Evolutionary conservation across 1,140 invertebrate genomes (phyloP), one percentile per base, ranked within the genome.

Genomic region (Papilio polyxenes): DNA sequence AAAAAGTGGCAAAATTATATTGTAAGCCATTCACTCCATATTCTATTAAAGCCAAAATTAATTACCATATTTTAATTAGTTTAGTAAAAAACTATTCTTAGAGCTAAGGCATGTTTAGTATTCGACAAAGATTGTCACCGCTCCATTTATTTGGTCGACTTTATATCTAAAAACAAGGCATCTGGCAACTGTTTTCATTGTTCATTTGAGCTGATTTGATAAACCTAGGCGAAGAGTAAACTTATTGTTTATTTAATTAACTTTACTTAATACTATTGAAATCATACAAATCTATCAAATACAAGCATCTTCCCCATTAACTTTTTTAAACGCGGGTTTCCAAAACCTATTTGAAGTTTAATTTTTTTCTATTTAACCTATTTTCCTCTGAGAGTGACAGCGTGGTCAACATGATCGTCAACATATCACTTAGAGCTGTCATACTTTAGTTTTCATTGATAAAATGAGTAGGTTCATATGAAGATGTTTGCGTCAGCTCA

Each of bases 401-500:
- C 31, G 40, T 7, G 5, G 17, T 17, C 11, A 69, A 23, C 11
- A 9, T 7, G 0, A 69, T 31, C 11, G 23, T 37, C 23, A 72
- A 23, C 13, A 72, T 15, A 13, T 72, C 3, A 37, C 23, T 40
- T 37, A 37, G 23, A 40, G 31, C 31, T 72, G 65, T 72, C 31
- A 72, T 40, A 40, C 7, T 72, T 40, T 37, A 40, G 11, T 72
- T 72, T 72, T 72, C 65, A 72, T 72, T 72, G 31, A 72, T 72
- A 72, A 72, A 77, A 77, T 31, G 75, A 23, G 15, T 17, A 20
- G 40, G 5, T 56, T 20, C 75, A 77, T 44, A 37, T 79, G 59
- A 48, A 79, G 17, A 37, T 79, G 78, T 80, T 62, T 79, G 53
- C 53, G 78, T 9, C 56, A 49, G 78, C 59, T 59, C 37, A 65